These are phyloP conservation scores for Eilema depressum DNA, from an alignment of 2,888 invertebrate species.

Conservation along the genomic window DNA sequence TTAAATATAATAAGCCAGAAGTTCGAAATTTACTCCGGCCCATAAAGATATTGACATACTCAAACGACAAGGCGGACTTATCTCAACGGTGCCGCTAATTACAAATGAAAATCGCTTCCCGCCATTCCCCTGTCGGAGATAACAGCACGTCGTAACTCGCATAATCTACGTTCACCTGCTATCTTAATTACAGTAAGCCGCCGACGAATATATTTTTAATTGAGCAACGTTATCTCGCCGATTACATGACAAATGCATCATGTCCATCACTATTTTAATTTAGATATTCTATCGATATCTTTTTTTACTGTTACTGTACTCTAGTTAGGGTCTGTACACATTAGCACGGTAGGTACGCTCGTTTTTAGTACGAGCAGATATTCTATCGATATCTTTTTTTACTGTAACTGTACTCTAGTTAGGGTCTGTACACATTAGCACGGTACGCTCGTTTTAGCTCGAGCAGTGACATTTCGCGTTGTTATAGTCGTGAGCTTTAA, in stretches of 20 bases:
- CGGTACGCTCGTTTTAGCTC: constrained; percentile 45
- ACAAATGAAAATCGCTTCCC: constrained; percentile 74
- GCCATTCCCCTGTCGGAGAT: constrained; percentile 64
- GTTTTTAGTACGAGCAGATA: constrained; percentile 48
- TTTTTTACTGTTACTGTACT: constrained; percentile 42
- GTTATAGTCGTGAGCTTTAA: constrained; percentile 21
- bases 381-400: too few relatives aligned
- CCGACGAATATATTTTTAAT: constrained; percentile 72
- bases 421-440: constrained; percentile 45
- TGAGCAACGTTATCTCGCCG: constrained; percentile 62
- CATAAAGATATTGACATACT: constrained; percentile 52
- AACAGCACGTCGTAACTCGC: constrained; percentile 61
- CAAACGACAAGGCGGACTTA: constrained; percentile 55
- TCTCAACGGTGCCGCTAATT: constrained; percentile 66
- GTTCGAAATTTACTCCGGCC: constrained; percentile 31
- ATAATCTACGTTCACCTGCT: constrained; percentile 69
- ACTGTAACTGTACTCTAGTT: constrained; percentile 37
- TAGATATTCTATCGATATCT: constrained; percentile 46
- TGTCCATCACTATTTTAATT: constrained; percentile 51
- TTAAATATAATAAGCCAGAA: constrained; percentile 25
- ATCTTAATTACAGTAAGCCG: constrained; percentile 71
- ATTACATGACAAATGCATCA: constrained; percentile 67
- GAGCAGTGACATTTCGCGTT: constrained; percentile 47
- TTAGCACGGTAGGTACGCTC: constrained; percentile 46
- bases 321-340: constrained; percentile 36